These are phyloP conservation scores for Dicentrarchus labrax DNA, from an alignment of 2,113 vertebrate genomes.

Conservation along the genomic window DNA sequence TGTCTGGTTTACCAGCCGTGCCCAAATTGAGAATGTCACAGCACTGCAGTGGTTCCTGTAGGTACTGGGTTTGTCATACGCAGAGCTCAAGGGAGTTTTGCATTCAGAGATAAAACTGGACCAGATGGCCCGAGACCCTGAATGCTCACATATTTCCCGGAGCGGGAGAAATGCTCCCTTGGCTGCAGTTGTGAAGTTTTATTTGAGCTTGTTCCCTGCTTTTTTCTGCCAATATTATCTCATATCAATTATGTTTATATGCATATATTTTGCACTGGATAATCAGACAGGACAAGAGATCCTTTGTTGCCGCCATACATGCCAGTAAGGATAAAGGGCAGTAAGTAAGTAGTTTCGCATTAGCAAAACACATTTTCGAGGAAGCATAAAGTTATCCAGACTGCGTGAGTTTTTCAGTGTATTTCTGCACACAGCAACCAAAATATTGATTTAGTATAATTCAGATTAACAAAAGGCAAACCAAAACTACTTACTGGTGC, in stretches of 20 bases:
- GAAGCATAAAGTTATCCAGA: background rate
- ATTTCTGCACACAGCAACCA: background rate
- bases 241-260: background rate
- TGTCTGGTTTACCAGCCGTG: background rate
- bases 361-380: background rate
- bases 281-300: no score
- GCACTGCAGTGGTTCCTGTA: background rate
- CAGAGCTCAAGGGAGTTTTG: constrained; percentile 6
- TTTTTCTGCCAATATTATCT: background rate
- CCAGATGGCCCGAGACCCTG: constrained; percentile 24
- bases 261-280: background rate
- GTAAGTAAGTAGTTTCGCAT: background rate
- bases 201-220: background rate
- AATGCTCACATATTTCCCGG: background rate
- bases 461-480: background rate
- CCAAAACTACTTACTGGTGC: background rate
- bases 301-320: no score
- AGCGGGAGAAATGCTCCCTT: background rate
- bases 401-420: background rate
- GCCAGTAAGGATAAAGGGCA: no score
- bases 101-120: constrained; percentile 4
- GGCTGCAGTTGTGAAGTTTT: background rate
- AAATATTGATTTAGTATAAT: background rate
- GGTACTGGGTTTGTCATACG: background rate
- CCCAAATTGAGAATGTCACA: background rate